Conservation (phyloP, 2,797 vertebrate genomes). For the Lutjanus argentimaculatus region DNA sequence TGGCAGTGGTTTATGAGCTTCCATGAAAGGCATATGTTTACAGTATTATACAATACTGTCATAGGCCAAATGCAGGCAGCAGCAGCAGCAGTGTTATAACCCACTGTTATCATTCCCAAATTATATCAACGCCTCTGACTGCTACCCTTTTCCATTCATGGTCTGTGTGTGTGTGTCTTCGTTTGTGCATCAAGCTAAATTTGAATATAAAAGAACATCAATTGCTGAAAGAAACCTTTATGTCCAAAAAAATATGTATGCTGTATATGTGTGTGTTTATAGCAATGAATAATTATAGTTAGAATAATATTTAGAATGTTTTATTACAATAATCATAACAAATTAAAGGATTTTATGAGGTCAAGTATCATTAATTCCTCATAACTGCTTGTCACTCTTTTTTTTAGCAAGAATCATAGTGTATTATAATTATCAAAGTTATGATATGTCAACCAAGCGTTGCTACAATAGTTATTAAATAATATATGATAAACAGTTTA, state of each 20-base stretch:
- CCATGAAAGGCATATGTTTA: slow-evolving; percentile 58
- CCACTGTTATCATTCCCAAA: slow-evolving; percentile 29
- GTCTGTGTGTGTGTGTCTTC: slow-evolving; percentile 22
- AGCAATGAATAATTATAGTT: no score
- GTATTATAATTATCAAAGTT: no score
- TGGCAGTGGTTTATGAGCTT: slow-evolving; percentile 27
- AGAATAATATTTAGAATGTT: no score
- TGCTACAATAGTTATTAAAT: no score
- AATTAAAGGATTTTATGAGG: no score
- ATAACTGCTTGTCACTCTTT: no score
- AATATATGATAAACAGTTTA: no score
- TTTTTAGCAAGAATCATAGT: no score
- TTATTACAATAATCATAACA: slow-evolving; percentile 13
- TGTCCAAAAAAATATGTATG: no score
- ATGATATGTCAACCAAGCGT: no score
- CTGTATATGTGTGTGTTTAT: no score
- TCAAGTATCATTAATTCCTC: no score
- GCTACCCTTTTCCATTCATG: slow-evolving; percentile 48
- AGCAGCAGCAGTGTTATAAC: slow-evolving; percentile 2
- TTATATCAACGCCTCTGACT: slow-evolving; percentile 15
- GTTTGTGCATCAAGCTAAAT: neutral
- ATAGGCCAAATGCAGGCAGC: slow-evolving; percentile 10
- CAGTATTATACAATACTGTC: slow-evolving; percentile 35
- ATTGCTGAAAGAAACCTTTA: slow-evolving; percentile 34
- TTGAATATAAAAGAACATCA: slow-evolving; percentile 1